Conservation (phyloP, 2,113 vertebrate species). For the Microcebus murinus region DNA sequence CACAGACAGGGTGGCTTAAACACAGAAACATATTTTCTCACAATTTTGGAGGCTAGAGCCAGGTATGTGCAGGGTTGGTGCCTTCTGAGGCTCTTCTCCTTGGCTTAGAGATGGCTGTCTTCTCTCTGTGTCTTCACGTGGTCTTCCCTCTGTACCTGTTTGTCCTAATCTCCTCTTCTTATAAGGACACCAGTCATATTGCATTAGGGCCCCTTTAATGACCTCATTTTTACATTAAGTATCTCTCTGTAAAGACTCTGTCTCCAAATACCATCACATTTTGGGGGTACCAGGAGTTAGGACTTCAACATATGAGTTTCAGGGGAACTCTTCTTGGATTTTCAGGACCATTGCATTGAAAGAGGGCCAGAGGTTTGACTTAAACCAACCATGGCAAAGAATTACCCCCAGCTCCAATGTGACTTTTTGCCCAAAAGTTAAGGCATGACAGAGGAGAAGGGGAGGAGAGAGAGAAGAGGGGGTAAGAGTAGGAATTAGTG, state of each 20-base stretch:
- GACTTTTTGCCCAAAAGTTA: neutral
- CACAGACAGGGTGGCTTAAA: neutral
- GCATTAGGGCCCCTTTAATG: neutral
- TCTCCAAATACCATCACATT: neutral
- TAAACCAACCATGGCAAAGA: neutral
- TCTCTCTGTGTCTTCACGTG: neutral
- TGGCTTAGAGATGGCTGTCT: rapidly evolving
- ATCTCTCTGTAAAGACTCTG: neutral
- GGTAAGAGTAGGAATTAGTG: neutral
- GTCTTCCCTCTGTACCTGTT: neutral
- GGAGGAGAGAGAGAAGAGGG: neutral
- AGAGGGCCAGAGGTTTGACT: neutral
- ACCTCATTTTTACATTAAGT: neutral
- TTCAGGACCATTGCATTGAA: neutral
- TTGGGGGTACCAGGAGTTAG: neutral
- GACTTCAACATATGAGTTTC: neutral
- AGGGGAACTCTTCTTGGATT: neutral
- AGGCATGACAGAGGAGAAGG: neutral
- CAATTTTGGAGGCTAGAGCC: neutral
- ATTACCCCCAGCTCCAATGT: rapidly evolving
- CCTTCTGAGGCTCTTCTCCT: neutral
- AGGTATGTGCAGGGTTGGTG: neutral
- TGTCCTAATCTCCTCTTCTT: neutral
- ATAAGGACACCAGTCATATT: neutral
- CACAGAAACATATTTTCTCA: neutral